These are phyloP conservation scores for Mareca penelope DNA, from an alignment of 2,797 vertebrate species.

Conservation along the genomic window DNA sequence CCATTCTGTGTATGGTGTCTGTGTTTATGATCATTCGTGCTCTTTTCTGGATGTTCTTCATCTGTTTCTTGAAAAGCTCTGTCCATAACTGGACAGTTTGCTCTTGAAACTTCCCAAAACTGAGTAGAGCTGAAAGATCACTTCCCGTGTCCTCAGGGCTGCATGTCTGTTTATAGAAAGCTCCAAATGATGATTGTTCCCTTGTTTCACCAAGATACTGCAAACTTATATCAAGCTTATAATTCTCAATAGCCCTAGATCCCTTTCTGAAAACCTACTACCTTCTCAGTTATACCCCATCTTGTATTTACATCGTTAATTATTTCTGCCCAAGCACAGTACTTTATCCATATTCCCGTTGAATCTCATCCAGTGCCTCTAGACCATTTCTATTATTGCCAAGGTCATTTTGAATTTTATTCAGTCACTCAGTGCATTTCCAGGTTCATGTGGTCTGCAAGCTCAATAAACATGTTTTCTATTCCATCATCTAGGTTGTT, in stretches of 20 bases:
- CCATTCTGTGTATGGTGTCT: background rate
- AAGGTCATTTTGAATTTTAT: slow-evolving; percentile 24
- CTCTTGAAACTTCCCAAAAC: background rate
- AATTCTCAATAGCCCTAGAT: background rate
- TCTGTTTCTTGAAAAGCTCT: background rate
- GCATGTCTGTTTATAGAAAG: background rate
- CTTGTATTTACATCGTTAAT: background rate
- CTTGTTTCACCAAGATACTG: background rate
- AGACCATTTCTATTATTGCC: background rate
- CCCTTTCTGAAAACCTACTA: background rate
- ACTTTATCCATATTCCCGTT: background rate
- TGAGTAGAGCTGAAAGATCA: background rate
- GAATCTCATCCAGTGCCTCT: background rate
- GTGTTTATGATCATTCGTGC: background rate
- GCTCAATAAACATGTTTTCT: slow-evolving; percentile 41
- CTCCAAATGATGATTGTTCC: background rate
- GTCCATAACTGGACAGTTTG: background rate
- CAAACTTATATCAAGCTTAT: background rate
- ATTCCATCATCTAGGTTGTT: background rate
- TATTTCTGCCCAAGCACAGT: background rate
- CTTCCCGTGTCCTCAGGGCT: background rate
- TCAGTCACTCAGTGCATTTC: background rate
- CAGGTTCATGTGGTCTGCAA: background rate
- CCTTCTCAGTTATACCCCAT: background rate
- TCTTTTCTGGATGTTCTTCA: background rate